A percentile compares a stretch with the other conserved stretches of the same genome.
Conservation (phyloP, 1,140 invertebrate genomes). For the Bombus confusus region DNA sequence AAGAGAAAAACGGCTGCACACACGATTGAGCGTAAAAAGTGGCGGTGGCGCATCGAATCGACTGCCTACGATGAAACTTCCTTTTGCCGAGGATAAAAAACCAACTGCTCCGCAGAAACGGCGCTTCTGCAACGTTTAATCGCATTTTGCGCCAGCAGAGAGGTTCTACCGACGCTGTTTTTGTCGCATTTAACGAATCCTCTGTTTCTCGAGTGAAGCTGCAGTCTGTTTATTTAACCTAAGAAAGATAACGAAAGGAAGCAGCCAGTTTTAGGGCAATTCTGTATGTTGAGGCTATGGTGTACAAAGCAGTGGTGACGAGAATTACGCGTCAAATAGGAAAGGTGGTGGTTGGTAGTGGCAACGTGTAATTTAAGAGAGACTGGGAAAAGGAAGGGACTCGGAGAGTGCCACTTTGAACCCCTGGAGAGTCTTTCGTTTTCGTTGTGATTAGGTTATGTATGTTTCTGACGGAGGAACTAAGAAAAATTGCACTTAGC, state of each 20-base stretch:
- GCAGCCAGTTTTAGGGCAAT: constrained; percentile 20
- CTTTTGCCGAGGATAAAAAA: background rate
- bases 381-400: constrained; percentile 47
- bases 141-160: background rate
- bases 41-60: background rate
- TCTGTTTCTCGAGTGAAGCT: background rate
- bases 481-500: background rate
- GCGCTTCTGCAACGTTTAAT: constrained; percentile 15
- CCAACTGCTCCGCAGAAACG: too few relatives aligned
- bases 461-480: background rate
- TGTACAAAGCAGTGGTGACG: constrained; percentile 53
- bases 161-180: background rate
- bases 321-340: constrained; percentile 74
- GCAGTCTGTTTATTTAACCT: background rate
- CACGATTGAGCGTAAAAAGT: background rate
- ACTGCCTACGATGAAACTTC: background rate
- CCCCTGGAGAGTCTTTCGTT: constrained; percentile 17
- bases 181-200: constrained; percentile 6
- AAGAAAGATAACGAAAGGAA: constrained; percentile 15
- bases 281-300: background rate
- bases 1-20: background rate
- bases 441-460: constrained; percentile 40
- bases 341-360: constrained; percentile 68
- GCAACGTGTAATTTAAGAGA: constrained; percentile 57
- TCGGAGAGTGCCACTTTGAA: constrained; percentile 65